Evolutionary conservation across 2,113 vertebrate species (phyloP), one percentile per base, ranked within the genome.

Genomic region (Otis tarda): DNA sequence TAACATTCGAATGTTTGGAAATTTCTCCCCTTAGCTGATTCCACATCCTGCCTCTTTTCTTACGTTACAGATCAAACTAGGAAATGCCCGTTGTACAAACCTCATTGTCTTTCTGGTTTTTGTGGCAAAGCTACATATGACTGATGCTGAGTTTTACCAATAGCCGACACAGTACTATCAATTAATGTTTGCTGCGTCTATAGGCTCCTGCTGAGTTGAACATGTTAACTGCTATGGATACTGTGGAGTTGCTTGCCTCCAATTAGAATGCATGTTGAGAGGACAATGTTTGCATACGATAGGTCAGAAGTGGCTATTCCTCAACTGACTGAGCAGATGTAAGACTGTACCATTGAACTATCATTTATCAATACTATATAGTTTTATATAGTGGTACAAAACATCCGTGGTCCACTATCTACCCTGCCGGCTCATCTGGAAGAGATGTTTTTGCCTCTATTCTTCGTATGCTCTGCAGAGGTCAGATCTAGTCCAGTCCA

Each of bases 21-120:
- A 68, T 74, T 55, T 83, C 18, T 88, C 7, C 8, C 65, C 7
- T 59, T 11, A 33, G 7, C 0, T 35, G 19, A 75, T 52, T 50
- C 9, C 2, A 2, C 23, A 4, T 73, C 19, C 25, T 64, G 22
- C 25, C 2, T 74, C 23, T 43, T 55, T 7, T 45, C 6, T 37
- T 59, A 14, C 0, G 1, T 52, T 76, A 3, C 4, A 37, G 9
- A 3, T 89, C 33, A 57, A 20, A 5, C 7, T 22, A 19, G 39
- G 21, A 87, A 77, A 68, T 56, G 12, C 4, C 12, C 12, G 14
- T 24, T 75, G 14, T 11, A n/a, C 12, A 45, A 17, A 57, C 6
- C 10, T 80, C 2, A 47, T 20, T 75, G 5, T 52, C 19, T 28
- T 75, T 50, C 33, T 35, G 2, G 24, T 82, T 87, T 45, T 39